phyloP scores from a whole-genome alignment of 2,888 invertebrate species.

The Amitus sp. region DNA sequence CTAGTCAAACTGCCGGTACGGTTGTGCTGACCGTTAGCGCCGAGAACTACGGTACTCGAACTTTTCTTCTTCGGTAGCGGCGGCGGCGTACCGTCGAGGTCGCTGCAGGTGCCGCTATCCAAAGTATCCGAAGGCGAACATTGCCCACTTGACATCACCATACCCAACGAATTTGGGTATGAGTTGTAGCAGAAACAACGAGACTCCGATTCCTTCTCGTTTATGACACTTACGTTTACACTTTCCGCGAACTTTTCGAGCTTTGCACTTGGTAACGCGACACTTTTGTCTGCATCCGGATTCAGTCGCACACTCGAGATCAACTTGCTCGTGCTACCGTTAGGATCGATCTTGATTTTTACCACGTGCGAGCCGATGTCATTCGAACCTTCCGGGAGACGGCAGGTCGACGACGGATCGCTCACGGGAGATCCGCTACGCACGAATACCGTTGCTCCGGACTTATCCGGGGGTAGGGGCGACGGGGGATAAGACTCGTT shows the following conservation, averaged over 20 bases:
- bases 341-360: slow-evolving; percentile 77
- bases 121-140: slow-evolving; percentile 85
- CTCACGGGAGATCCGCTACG: slow-evolving; percentile 49
- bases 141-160: slow-evolving; percentile 82
- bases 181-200: slow-evolving; percentile 74
- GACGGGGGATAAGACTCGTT: slow-evolving; percentile 26
- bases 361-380: slow-evolving; percentile 70
- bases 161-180: slow-evolving; percentile 69
- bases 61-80: slow-evolving; percentile 76
- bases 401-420: slow-evolving; percentile 60
- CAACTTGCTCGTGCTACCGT: slow-evolving; percentile 64
- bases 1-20: slow-evolving; percentile 71
- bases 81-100: slow-evolving; percentile 79
- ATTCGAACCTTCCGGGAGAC: slow-evolving; percentile 56
- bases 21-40: slow-evolving; percentile 64
- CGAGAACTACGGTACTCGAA: slow-evolving; percentile 55
- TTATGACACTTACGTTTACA: slow-evolving; percentile 66
- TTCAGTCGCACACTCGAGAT: slow-evolving; percentile 56
- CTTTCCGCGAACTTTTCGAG: slow-evolving; percentile 50
- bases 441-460: slow-evolving; percentile 68
- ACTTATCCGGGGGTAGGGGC: slow-evolving; percentile 38
- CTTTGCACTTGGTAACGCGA: slow-evolving; percentile 48
- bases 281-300: slow-evolving; percentile 46
- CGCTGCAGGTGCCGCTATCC: slow-evolving; percentile 88
- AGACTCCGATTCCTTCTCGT: slow-evolving; percentile 64